Conservation (phyloP, 2,113 vertebrate species). For the Microcebus griseorufus region DNA sequence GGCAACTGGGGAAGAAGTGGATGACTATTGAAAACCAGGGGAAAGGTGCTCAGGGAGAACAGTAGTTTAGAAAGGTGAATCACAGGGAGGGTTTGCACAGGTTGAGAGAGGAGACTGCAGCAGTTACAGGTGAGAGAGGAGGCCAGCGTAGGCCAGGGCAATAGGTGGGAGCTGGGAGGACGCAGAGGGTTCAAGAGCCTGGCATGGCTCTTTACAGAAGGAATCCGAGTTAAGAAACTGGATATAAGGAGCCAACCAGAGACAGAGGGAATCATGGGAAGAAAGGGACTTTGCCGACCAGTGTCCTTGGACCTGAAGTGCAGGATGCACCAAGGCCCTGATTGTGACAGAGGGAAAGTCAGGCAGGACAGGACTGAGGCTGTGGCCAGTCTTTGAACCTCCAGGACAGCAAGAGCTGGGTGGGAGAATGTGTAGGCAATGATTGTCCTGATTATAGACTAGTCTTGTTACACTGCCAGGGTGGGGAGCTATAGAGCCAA, state of each 20-base stretch:
- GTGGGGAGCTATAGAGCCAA: neutral
- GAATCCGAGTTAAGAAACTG: neutral
- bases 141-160: too few species aligned
- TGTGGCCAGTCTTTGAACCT: neutral
- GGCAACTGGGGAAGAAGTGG: neutral
- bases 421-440: neutral
- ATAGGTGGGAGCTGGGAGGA: neutral
- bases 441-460: neutral
- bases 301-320: neutral
- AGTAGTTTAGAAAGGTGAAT: neutral
- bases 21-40: neutral
- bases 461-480: neutral
- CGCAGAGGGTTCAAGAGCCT: neutral
- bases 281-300: neutral
- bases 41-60: neutral
- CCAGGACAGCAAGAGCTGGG: neutral
- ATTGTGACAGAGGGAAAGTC: neutral
- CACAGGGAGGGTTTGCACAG: neutral
- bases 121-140: neutral
- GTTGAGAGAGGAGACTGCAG: neutral
- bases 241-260: neutral
- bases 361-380: neutral
- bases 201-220: neutral
- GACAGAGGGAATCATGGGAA: neutral
- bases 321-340: neutral